A percentile compares a stretch with the other conserved stretches of the same genome.
phyloP scores from a whole-genome alignment of 1,140 invertebrate genomes.

The Bombus terrestris region DNA sequence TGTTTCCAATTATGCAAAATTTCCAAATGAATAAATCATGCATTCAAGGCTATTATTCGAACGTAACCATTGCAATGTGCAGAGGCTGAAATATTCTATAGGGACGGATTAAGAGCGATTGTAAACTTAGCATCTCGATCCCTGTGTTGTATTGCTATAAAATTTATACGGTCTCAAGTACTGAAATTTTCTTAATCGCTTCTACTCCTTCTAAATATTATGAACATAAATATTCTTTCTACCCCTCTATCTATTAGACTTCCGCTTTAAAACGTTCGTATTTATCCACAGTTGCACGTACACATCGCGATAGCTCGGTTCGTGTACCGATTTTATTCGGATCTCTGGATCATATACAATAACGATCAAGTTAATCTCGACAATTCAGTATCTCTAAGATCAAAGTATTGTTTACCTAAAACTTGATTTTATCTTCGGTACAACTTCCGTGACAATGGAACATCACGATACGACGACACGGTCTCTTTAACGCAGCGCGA shows the following conservation, averaged over 20 bases:
- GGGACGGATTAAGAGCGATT: neutral
- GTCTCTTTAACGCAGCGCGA: neutral
- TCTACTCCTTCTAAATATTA: neutral
- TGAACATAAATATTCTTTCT: neutral
- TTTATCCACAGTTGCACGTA: neutral
- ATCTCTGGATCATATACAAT: too few species aligned
- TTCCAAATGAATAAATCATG: constrained; percentile 1
- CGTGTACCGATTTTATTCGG: too few species aligned
- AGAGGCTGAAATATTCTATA: neutral
- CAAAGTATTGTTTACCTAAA: too few species aligned
- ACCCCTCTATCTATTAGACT: neutral
- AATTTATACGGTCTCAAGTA: neutral
- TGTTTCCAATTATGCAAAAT: neutral
- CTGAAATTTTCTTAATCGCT: neutral
- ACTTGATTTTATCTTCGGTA: too few species aligned
- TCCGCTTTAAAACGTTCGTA: neutral
- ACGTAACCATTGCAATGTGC: neutral
- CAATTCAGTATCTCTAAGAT: too few species aligned
- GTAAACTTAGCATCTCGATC: neutral
- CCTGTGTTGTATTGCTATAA: neutral
- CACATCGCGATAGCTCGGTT: too few species aligned
- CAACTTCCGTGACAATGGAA: neutral
- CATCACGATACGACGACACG: neutral
- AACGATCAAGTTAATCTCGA: too few species aligned
- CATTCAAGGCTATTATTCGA: neutral